Evolutionary conservation across 2,113 vertebrate species (phyloP).

Genomic region (Mustela nigripes): DNA sequence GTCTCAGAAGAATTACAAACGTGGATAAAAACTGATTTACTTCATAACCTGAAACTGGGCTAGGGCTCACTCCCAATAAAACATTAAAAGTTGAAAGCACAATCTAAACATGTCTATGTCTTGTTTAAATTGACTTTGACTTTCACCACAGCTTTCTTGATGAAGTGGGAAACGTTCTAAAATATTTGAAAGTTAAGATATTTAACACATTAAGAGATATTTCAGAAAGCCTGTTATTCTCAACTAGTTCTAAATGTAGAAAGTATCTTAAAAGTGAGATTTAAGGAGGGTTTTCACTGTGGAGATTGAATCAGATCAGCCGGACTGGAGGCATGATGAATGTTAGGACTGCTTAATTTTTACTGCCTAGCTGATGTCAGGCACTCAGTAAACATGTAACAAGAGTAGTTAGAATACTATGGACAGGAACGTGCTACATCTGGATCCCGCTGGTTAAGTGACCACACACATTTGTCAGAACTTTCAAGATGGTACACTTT

Average conservation of each 20-base stretch:
- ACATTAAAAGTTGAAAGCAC: background rate
- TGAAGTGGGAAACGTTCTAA: background rate
- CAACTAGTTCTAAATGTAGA: slow-evolving; percentile 32
- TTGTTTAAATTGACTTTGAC: slow-evolving; percentile 13
- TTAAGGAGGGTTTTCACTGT: slow-evolving; percentile 4
- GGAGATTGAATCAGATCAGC: background rate
- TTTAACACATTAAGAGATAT: background rate
- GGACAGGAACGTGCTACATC: background rate
- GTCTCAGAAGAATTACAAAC: background rate
- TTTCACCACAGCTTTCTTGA: background rate
- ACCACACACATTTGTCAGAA: background rate
- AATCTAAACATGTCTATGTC: background rate
- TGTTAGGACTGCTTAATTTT: background rate
- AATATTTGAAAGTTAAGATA: slow-evolving; percentile 28
- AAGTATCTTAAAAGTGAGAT: background rate
- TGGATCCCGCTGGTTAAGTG: background rate
- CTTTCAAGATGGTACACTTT: background rate
- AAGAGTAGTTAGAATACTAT: background rate
- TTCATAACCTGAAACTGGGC: background rate
- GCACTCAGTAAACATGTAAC: background rate
- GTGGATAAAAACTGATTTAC: background rate
- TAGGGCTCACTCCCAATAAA: background rate
- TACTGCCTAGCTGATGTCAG: background rate
- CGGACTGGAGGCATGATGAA: background rate
- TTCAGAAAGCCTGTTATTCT: background rate